Evolutionary conservation across 1,140 invertebrate species (phyloP), one percentile per base, ranked within the genome.

Genomic region (Coptotermes formosanus): DNA sequence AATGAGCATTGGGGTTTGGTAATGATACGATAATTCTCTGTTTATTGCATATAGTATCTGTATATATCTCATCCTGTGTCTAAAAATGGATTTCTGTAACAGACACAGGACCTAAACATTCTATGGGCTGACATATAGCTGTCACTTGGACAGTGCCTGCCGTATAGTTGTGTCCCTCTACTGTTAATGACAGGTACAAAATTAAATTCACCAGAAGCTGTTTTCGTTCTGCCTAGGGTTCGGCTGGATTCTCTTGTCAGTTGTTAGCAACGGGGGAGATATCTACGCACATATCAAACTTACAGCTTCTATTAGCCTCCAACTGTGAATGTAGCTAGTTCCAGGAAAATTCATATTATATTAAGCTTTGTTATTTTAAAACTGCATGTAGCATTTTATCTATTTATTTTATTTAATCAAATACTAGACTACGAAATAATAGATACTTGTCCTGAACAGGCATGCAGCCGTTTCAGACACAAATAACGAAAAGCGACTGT

Each of bases 131-230:
- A n/a, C 8, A 75, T 16, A 75, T 9, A 30, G 14, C 64, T n/a
- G 64, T 75, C 64, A 75, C 64, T 75, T 75, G 25, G 64, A 75
- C 64, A 3, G 11, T 30, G 64, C 64, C 25, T 75, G 25, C n/a
- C 64, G 52, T 55, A 19, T 21, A 16, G 8, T 30, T 75, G n/a
- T 9, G 64, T 75, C n/a, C 9, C 25, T 75, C 64, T 30, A 8
- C 64, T 75, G 64, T 25, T 75, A 75, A 75, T 75, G 64, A 75
- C 64, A 75, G 64, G 64, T 75, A 75, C 64, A 3, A 75, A 75
- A 75, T 75, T 75, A 75, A 75, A 75, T 75, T 75, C n/a, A 75
- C 8, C 64, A 11, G n/a, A 75, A 25, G 9, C 64, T 30, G 25
- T 75, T n/a, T 75, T 75, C n/a, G 64, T 75, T 75, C 25, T 75